Evolutionary conservation across 1,140 invertebrate genomes (phyloP), one percentile per base, ranked within the genome.

Genomic region (Antheraea pernyi): DNA sequence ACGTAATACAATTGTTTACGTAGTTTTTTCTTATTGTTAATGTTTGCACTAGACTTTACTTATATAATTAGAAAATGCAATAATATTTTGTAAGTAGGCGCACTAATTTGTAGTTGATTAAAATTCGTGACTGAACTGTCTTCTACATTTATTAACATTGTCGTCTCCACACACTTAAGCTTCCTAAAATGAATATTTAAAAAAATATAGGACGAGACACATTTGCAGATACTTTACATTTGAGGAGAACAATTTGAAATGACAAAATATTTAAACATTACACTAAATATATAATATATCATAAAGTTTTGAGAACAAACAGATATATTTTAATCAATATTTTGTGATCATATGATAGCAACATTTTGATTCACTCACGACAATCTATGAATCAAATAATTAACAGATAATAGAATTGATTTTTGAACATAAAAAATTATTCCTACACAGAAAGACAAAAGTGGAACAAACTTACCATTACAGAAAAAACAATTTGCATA

Each of bases 1-100:
- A 53, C 46, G 16, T 11, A 53, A 53, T 53, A 68, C 61, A 67
- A 64, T 69, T 74, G 63, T 71, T 70, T 69, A 60, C 64, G 65
- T 77, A 77, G 75, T 53, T 70, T 58, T 65, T 72, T 76, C 62
- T 78, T 72, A 68, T 72, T 72, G 60, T 75, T 77, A 79, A 78
- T 78, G 76, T 82, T 82, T 70, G 68, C 80, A 83, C 76, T 84
- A 85, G 84, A 81, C 74, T 74, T 82, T 81, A 82, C 72, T 67
- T 73, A 70, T 79, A 67, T 72, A 78, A 77, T 81, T 88, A 86
- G 82, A 74, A 79, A 82, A 84, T 83, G 88, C 88, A 90, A 90
- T 90, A 90, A 88, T 90, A 84, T 83, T 83, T 91, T 73, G 80
- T 91, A 89, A 88, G 87, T 91, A 91, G 89, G 76, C 88, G 87